A percentile compares a stretch with the other conserved stretches of the same genome.
Conservation (phyloP, 35 echinoderm and acorn worm species). For the Apostichopus japonicus region DNA sequence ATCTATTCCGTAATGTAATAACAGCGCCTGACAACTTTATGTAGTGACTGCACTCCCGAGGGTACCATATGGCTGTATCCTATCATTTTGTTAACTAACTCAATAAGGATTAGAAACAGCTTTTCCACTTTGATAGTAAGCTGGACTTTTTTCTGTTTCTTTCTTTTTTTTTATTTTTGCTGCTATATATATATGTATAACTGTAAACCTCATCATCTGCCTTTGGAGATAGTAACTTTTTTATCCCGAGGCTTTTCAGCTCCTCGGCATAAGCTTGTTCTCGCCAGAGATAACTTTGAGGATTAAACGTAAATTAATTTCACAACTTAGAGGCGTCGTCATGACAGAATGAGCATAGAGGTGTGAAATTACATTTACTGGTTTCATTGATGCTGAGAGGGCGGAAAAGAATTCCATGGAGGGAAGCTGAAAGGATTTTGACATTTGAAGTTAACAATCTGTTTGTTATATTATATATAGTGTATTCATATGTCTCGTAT, state of each 20-base stretch:
- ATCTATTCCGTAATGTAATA: not conserved
- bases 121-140: not conserved
- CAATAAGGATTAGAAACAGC: conserved; percentile 2
- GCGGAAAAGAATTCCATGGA: not conserved
- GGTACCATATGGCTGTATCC: not conserved
- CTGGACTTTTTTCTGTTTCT: not conserved
- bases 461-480: no score
- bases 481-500: no score
- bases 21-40: not conserved
- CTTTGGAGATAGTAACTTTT: not conserved
- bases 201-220: conserved; percentile 21
- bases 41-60: not conserved
- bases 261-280: conserved; percentile 5
- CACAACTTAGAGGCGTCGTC: conserved; percentile 32
- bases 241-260: conserved; percentile 17
- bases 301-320: conserved; percentile 50
- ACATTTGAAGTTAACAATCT: no score
- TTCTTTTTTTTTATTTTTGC: no score
- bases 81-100: not conserved
- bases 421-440: not conserved
- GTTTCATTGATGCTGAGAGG: not conserved
- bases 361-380: conserved; percentile 12
- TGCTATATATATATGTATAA: not conserved
- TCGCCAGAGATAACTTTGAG: conserved; percentile 26
- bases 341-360: not conserved